phyloP scores from a whole-genome alignment of 2,888 invertebrate species.

The Phorcus lineatus region DNA sequence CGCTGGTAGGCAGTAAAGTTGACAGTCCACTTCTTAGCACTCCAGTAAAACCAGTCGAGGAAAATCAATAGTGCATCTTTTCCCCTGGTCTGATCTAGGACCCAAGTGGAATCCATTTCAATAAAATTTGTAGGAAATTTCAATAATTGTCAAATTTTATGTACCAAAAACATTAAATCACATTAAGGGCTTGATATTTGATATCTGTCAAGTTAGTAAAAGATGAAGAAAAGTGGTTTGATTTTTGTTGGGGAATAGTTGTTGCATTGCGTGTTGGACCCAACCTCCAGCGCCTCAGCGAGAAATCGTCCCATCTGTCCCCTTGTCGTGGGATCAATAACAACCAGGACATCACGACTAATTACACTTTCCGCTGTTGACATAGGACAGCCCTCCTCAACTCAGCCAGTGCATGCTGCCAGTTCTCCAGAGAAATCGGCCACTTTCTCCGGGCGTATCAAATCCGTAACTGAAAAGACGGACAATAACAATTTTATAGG shows the following conservation, averaged over 20 bases:
- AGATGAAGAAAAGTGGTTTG: neutral
- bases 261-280: neutral
- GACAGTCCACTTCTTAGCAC: neutral
- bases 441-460: slow-evolving; percentile 22
- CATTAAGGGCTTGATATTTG: slow-evolving; percentile 15
- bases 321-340: slow-evolving; percentile 15
- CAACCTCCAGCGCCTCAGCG: neutral
- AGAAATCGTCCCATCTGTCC: slow-evolving; percentile 21
- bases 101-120: neutral
- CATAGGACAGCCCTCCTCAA: slow-evolving; percentile 14
- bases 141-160: slow-evolving; percentile 19
- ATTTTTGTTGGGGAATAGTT: neutral
- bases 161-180: neutral
- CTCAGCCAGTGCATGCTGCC: slow-evolving; percentile 4
- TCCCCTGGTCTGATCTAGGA: neutral
- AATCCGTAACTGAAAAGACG: slow-evolving; percentile 24
- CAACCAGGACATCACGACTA: slow-evolving; percentile 24
- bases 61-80: slow-evolving; percentile 14
- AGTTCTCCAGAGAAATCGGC: slow-evolving; percentile 22
- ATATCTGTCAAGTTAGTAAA: slow-evolving; percentile 14
- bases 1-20: slow-evolving; percentile 1
- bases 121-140: neutral
- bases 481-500: slow-evolving; percentile 24
- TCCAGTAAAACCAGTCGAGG: neutral
- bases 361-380: slow-evolving; percentile 23